Evolutionary conservation across 1,140 invertebrate genomes (phyloP), one percentile per base, ranked within the genome.

Genomic region (Drepana arcuata): DNA sequence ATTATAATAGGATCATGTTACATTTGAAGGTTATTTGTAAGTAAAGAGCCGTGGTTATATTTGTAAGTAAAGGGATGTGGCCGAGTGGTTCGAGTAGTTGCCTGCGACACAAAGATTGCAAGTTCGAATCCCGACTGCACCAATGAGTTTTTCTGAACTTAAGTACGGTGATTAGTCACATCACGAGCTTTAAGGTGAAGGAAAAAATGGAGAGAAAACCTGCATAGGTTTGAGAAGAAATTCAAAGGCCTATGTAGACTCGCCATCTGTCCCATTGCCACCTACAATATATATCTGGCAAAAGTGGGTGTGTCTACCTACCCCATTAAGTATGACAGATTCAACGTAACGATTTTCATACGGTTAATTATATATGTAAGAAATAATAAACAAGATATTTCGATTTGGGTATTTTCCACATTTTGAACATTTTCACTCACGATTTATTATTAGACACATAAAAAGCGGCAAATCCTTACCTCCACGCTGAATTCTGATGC

Each of bases 401-500:
- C 13, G 12, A 12, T 13, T 14, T 13, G 12, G 12, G 14, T 28
- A 13, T 14, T 28, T 33, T 14, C 4, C 1, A n/a, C n/a, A n/a
- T 10, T n/a, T 3, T 21, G 7, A 10, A 12, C n/a, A 1, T 7
- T 12, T 34, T 21, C 10, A 6, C 15, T 21, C 16, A 4, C 6
- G 23, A 10, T 11, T 10, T 9, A 6, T n/a, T n/a, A n/a, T n/a
- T n/a, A n/a, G n/a, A n/a, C n/a, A n/a, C n/a, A n/a, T n/a, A n/a
- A n/a, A n/a, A 18, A 33, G 23, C 14, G 6, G 14, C 24, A 25
- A n/a, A 39, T 27, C 40, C 45, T 52, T 36, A 68, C 64, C 25
- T 62, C 54, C 4, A 54, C 34, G 36, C 30, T 49, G 21, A 66
- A 66, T 14, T 44, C 46, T 2, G 42, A 27, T 13, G 54, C 13